Conservation (phyloP, 2,113 vertebrate genomes). For the Apus apus region DNA sequence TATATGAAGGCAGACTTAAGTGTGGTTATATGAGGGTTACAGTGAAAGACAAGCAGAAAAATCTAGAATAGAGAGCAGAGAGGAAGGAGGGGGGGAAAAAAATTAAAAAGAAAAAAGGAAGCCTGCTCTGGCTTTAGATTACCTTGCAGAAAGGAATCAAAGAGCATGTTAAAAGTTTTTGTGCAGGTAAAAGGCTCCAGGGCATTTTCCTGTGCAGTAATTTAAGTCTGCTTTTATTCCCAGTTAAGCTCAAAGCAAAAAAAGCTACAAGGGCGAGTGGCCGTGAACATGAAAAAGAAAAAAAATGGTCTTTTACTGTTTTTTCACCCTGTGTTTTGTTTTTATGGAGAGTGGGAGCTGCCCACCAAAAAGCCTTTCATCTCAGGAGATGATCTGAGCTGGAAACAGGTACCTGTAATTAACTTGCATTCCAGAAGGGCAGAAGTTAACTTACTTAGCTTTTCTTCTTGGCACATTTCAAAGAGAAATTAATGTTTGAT, state of each 20-base stretch:
- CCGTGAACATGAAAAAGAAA: background rate
- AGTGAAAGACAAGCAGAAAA: background rate
- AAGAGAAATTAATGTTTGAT: conserved; percentile 10
- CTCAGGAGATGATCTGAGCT: background rate
- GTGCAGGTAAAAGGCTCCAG: background rate
- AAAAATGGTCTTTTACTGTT: background rate
- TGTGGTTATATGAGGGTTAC: background rate
- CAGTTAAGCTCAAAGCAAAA: background rate
- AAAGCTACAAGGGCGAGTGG: background rate
- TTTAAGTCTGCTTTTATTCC: background rate
- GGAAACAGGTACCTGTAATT: conserved; percentile 43
- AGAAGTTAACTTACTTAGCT: background rate
- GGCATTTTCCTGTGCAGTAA: background rate
- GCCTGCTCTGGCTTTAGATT: background rate
- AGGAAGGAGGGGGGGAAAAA: background rate
- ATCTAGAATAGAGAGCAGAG: background rate
- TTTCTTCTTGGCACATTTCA: background rate
- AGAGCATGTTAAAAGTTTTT: background rate
- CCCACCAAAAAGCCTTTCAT: conserved; percentile 16
- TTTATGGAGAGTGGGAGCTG: background rate
- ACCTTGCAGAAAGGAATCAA: background rate
- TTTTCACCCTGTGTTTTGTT: background rate
- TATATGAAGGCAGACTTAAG: background rate
- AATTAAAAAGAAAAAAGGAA: background rate
- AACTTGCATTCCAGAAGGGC: conserved; percentile 28